Percentiles rank a stretch among this genome's conserved stretches.
phyloP scores from a whole-genome alignment of 2,113 vertebrate species.

The Ellobius talpinus region DNA sequence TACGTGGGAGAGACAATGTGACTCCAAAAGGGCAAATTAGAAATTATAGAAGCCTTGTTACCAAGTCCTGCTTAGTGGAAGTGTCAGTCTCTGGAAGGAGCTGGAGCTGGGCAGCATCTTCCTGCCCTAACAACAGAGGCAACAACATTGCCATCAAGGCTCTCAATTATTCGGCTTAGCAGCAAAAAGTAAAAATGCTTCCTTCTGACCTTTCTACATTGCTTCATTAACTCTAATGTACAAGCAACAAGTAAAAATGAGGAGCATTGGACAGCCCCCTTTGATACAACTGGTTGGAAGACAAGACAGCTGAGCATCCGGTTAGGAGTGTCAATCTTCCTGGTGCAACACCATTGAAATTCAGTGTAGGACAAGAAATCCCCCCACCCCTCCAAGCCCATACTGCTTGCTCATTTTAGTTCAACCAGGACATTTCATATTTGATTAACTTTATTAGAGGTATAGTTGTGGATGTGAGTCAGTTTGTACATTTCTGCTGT shows the following conservation, averaged over 20 bases:
- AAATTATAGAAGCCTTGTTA: not conserved
- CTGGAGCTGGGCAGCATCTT: not conserved
- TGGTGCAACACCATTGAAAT: not conserved
- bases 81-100: slow-evolving; percentile 51
- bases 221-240: slow-evolving; percentile 70
- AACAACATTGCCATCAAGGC: not conserved
- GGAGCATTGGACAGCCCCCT: not conserved
- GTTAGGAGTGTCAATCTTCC: not conserved
- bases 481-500: slow-evolving; percentile 33
- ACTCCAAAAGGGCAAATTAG: not conserved
- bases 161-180: slow-evolving; percentile 69
- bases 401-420: not conserved
- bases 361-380: not conserved
- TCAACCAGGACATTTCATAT: not conserved
- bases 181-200: slow-evolving; percentile 75
- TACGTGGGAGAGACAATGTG: not conserved
- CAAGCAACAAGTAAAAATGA: slow-evolving; percentile 57
- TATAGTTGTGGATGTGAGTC: not conserved
- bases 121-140: not conserved
- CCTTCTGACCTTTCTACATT: slow-evolving; percentile 68
- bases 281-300: slow-evolving; percentile 16
- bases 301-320: not conserved
- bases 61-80: not conserved
- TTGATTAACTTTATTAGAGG: not conserved
- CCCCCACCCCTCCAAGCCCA: not conserved